phyloP scores from a whole-genome alignment of 2,797 vertebrate species.

The Enteromius treurensis region DNA sequence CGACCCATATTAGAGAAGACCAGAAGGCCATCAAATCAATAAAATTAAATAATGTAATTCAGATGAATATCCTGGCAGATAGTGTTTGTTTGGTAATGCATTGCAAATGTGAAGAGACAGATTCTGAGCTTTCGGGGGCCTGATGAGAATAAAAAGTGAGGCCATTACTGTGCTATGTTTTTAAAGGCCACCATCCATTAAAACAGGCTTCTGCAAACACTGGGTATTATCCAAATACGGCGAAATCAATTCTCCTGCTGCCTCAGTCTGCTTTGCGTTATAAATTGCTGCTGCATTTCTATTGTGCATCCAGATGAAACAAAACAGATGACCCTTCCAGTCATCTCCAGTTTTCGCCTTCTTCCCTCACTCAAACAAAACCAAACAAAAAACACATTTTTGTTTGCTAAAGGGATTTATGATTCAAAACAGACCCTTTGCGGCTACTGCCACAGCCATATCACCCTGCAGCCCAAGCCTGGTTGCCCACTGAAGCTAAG shows the following conservation, averaged over 20 bases:
- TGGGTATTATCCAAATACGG: slow-evolving; percentile 29
- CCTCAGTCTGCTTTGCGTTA: slow-evolving; percentile 30
- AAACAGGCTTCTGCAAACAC: slow-evolving; percentile 23
- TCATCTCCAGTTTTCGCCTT: slow-evolving; percentile 10
- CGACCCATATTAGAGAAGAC: slow-evolving; percentile 5
- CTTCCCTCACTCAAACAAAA: slow-evolving; percentile 28
- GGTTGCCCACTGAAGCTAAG: too few relatives aligned
- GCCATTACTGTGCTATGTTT: slow-evolving; percentile 39
- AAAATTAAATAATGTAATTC: slow-evolving; percentile 26
- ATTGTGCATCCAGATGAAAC: slow-evolving; percentile 33
- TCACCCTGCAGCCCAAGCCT: too few relatives aligned
- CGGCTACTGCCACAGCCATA: not conserved
- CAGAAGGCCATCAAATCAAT: slow-evolving; percentile 30
- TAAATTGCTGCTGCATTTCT: slow-evolving; percentile 36
- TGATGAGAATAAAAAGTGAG: slow-evolving; percentile 21
- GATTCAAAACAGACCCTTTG: slow-evolving; percentile 36
- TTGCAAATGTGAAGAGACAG: slow-evolving; percentile 19
- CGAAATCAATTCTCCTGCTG: not conserved
- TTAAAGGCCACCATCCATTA: slow-evolving; percentile 48
- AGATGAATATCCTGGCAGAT: slow-evolving; percentile 29
- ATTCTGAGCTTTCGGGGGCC: not conserved
- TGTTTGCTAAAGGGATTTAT: slow-evolving; percentile 19
- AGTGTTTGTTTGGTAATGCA: slow-evolving; percentile 30
- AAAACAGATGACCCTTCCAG: slow-evolving; percentile 29
- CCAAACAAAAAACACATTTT: slow-evolving; percentile 35